These are phyloP conservation scores for Leptodactylus fuscus DNA, from an alignment of 2,113 vertebrate genomes.

Conservation along the genomic window DNA sequence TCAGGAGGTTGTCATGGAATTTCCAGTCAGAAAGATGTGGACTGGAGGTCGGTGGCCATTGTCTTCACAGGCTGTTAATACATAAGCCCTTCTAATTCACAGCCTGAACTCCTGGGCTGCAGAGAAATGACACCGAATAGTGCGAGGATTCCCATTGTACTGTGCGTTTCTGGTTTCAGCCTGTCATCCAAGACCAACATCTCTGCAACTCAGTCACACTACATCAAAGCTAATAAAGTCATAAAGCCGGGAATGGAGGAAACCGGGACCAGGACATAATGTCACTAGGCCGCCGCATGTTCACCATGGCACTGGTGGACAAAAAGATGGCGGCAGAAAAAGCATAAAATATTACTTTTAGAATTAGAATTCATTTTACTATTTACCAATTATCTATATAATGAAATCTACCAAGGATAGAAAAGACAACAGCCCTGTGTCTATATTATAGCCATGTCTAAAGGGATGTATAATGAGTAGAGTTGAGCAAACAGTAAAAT, in stretches of 20 bases:
- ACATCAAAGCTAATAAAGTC: neutral
- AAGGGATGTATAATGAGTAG: neutral
- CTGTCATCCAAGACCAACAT: neutral
- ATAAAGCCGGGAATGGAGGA: neutral
- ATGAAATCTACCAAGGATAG: neutral
- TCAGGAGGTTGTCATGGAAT: constrained; percentile 9
- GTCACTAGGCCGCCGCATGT: neutral
- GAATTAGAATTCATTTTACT: neutral
- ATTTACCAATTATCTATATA: neutral
- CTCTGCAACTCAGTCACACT: neutral
- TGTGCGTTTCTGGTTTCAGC: neutral
- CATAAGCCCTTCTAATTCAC: constrained; percentile 15
- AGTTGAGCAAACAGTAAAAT: too few relatives aligned
- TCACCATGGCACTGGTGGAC: too few relatives aligned
- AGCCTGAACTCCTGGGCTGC: neutral
- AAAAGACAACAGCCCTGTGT: neutral
- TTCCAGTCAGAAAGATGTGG: constrained; percentile 16
- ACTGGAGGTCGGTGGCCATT: neutral
- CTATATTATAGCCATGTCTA: neutral
- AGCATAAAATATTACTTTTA: too few relatives aligned
- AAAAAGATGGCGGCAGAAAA: too few relatives aligned
- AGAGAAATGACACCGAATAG: neutral
- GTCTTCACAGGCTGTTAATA: constrained; percentile 5
- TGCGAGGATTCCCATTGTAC: neutral
- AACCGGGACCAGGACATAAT: neutral